Evolutionary conservation across 2,113 vertebrate species (phyloP).

Genomic region (Daphoenositta chrysoptera): DNA sequence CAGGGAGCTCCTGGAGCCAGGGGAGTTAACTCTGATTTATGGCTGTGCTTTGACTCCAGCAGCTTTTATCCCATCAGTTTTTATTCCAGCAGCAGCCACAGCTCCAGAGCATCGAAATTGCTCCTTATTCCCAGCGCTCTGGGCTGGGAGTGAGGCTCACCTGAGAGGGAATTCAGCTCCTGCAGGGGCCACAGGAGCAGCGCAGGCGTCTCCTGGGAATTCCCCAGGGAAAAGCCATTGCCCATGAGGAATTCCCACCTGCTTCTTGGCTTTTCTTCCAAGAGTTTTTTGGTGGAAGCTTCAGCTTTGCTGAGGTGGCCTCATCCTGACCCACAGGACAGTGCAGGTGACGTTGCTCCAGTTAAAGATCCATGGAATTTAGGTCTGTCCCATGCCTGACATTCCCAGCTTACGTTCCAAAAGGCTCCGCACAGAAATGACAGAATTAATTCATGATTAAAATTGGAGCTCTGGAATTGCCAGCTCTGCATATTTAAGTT

Average conservation of each 20-base stretch:
- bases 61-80: not conserved
- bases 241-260: not conserved
- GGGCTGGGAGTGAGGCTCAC: not conserved
- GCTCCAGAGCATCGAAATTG: not conserved
- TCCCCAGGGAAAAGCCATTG: not conserved
- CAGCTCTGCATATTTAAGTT: not conserved
- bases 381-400: not conserved
- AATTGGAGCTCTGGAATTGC: not conserved
- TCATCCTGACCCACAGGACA: not conserved
- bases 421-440: not conserved
- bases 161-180: not conserved
- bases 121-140: not conserved
- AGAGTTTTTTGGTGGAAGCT: not conserved
- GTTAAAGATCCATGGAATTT: not conserved
- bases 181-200: not conserved
- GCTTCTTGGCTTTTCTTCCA: not conserved
- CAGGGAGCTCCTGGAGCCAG: not conserved
- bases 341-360: not conserved
- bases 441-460: not conserved
- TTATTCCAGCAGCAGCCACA: not conserved
- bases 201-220: not conserved
- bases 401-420: not conserved
- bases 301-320: not conserved
- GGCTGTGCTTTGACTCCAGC: not conserved
- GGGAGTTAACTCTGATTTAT: conserved; percentile 1